Evolutionary conservation across 2,888 invertebrate species (phyloP), one percentile per base, ranked within the genome.

Genomic region (Adineta ricciae): DNA sequence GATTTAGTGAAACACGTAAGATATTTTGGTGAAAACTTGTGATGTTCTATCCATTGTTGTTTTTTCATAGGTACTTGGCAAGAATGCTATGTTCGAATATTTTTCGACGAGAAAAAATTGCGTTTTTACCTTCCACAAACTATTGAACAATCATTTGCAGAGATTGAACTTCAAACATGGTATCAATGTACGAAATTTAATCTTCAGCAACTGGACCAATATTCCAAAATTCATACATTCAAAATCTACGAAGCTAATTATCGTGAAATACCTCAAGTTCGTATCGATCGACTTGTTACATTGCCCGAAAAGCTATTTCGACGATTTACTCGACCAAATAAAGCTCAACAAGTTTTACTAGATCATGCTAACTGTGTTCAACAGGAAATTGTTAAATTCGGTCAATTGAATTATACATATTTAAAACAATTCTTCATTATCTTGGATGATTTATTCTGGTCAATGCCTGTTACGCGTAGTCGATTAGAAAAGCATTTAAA

Each of bases 221-320:
- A 95, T 90, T 98, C 98, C 50, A 99, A 99, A 92, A 97, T 99
- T 88, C 98, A 99, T 92, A 99, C 99, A 0, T 93, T 98, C 86
- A 98, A 96, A 90, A 91, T 97, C 87, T 98, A 98, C 91, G 97
- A 97, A 90, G 95, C 84, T 21, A 82, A 82, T 36, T 86, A 84
- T 72, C 84, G 78, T 64, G 86, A 86, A 78, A 64, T 84, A 14
- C 36, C 84, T 4, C 86, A 86, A 84, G 56, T 86, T 49, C 46
- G 84, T 54, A 82, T 84, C 41, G 86, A 86, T 50, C 78, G 84
- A 32, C 38, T 86, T 16, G 78, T 86, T 21, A 82, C 84, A n/a
- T 83, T 86, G 49, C 86, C 86, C 21, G 86, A 86, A 72, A 49
- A 84, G 83, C 83, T 86, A 82, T 7, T 86, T 16, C 78, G 84